phyloP scores from a whole-genome alignment of 2,888 invertebrate genomes.

The Idaea aversata region DNA sequence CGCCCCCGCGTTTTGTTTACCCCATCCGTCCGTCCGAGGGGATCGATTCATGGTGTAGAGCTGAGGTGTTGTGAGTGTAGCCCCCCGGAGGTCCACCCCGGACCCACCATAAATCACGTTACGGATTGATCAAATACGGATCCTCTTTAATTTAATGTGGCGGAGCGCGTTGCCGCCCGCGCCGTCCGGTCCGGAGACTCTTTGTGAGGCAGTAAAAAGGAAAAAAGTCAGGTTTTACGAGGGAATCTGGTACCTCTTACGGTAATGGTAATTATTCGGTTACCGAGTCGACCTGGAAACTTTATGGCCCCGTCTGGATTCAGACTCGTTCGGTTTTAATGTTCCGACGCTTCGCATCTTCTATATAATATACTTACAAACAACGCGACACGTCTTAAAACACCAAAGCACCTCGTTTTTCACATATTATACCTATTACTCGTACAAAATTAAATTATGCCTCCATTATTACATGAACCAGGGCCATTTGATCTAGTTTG shows the following conservation, averaged over 20 bases:
- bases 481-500: not conserved
- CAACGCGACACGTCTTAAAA: not conserved
- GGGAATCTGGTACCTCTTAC: conserved; percentile 49
- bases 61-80: conserved; percentile 69
- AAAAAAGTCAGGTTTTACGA: conserved; percentile 53
- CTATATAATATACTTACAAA: not conserved
- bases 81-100: conserved; percentile 10
- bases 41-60: conserved; percentile 54
- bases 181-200: conserved; percentile 34
- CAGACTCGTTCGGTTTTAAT: conserved; percentile 30
- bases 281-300: conserved; percentile 38
- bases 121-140: conserved; percentile 12
- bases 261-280: conserved; percentile 49
- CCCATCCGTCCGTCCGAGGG: conserved; percentile 31
- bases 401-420: not conserved
- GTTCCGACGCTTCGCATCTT: conserved; percentile 8
- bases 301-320: conserved; percentile 37
- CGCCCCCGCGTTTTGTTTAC: conserved; percentile 63
- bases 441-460: not conserved
- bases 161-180: conserved; percentile 28
- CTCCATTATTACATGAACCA: not conserved
- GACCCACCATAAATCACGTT: conserved; percentile 8
- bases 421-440: not conserved
- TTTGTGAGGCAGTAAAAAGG: conserved; percentile 52
- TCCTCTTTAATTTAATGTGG: conserved; percentile 17